Base-by-base conservation (phyloP, 2,888 invertebrate species). In the Exocentrus adspersus region DNA sequence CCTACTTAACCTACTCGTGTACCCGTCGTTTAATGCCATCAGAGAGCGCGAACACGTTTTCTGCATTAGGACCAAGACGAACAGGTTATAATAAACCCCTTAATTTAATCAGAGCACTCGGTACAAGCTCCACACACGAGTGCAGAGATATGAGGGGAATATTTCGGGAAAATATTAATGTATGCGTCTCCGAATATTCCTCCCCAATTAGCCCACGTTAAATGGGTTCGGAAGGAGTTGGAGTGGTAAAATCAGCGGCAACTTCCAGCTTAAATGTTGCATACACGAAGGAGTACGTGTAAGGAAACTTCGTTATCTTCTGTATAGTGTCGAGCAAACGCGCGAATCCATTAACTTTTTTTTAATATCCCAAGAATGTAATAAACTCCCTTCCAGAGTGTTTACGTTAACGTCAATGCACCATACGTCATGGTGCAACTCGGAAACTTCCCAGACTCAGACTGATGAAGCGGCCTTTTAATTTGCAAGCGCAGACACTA, bases 41-140 rank as follows among this genome's bases (percentile, higher is more conserved):
- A 46, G 41, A 37, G 28, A 41, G 48, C 53, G 42, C 10, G 54
- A 54, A 61, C 61, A 61, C 50, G 61, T 61, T 48, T 54, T 61
- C 60, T 54, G 61, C 61, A 61, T 61, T 61, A 61, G 37, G 37
- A 10, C 30, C 41, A 42, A 54, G 46, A 42, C 41, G 37, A 19
- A 45, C 48, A 43, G 60, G 60, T 61, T 54, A 54, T 54, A 50
- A 61, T 54, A 28, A 41, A 54, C 19, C n/a, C n/a, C n/a, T 16
- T 54, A 54, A 61, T 42, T 53, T 54, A 54, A 51, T 32, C 14
- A 51, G 12, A n/a, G 37, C n/a, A 37, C 37, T 32, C 21, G 21
- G 9, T 24, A 48, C 21, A 24, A 28, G 53, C 16, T n/a, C n/a
- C 50, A 50, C 28, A 19, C 51, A 51, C 30, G 51, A 19, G 54